Base-by-base conservation (phyloP, 2,888 invertebrate genomes). In the Eristalis intricaria region DNA sequence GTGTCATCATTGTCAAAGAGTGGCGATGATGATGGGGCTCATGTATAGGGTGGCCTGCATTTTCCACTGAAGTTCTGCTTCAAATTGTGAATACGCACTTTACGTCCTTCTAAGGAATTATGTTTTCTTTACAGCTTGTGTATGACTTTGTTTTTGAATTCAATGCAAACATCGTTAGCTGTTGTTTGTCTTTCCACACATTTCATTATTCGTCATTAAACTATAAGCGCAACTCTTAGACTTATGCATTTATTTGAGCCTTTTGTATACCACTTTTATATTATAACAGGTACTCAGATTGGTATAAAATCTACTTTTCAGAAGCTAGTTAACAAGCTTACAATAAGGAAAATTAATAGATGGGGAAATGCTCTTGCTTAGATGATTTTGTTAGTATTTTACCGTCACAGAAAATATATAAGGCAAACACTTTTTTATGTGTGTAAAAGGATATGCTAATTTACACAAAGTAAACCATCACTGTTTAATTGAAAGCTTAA, bases 271-370 rank as follows among this genome's bases (percentile, higher is more conserved):
- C 66, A 76, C 29, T 68, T 60, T 60, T 43, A 32, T 26, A 26
- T 26, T n/a, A n/a, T 10, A 76, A 87, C 90, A 89, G 90, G 90
- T 89, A 89, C 89, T 90, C 89, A 89, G 90, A 90, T 90, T 89
- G 89, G 90, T 90, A 90, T 89, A 90, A 89, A 89, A 89, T 89
- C 86, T 84, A 90, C 88, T 89, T 90, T 89, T 89, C 75, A 71
- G 60, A 70, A 56, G 56, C 35, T 58, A 65, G 69, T 50, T 8
- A 19, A 22, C 11, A 19, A 22, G 11, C 22, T 22, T 58, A 19
- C 58, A 8, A 8, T 23, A 23, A 22, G 0, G 1, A 58, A 58
- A 22, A 23, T 58, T n/a, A n/a, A 5, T 58, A 5, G 22, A 58
- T 22, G 15, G 22, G 2, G 4, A 23, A 22, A 11, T 58, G 11